Percentiles rank a stretch among this genome's conserved stretches.
Conservation (phyloP, 2,797 vertebrate genomes). For the Anguilla pacifica region DNA sequence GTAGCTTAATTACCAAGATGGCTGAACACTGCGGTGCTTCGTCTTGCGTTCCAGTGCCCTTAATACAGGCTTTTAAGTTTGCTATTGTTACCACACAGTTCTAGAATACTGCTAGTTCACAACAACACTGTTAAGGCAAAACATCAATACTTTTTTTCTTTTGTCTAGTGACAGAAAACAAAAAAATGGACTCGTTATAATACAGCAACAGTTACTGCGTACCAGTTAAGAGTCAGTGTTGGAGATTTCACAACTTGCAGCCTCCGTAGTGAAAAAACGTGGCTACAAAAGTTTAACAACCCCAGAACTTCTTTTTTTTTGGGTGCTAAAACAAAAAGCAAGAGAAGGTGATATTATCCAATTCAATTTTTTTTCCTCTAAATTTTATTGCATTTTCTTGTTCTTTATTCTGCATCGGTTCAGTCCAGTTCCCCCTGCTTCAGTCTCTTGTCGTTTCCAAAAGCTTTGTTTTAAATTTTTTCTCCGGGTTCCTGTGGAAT, state of each 20-base stretch:
- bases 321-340: slow-evolving; percentile 3
- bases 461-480: slow-evolving; percentile 18
- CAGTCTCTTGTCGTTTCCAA: slow-evolving; percentile 29
- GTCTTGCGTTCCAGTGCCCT: slow-evolving; percentile 6
- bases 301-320: not conserved
- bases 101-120: not conserved
- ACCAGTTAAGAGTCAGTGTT: not conserved
- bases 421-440: slow-evolving; percentile 22
- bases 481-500: slow-evolving; percentile 16
- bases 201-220: not conserved
- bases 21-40: not conserved
- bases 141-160: not conserved
- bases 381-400: slow-evolving; percentile 28
- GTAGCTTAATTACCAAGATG: not conserved
- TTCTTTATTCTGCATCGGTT: slow-evolving; percentile 12
- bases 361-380: not conserved
- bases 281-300: slow-evolving; percentile 11
- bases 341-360: not conserved
- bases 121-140: slow-evolving; percentile 14
- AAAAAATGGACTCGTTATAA: not conserved
- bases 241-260: not conserved
- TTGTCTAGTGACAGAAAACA: not conserved
- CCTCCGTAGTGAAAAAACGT: not conserved
- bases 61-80: slow-evolving; percentile 14
- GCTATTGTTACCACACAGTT: slow-evolving; percentile 17